These are phyloP conservation scores for Drosophila takahashii DNA, from an alignment of 1,140 invertebrate genomes.

Conservation along the genomic window DNA sequence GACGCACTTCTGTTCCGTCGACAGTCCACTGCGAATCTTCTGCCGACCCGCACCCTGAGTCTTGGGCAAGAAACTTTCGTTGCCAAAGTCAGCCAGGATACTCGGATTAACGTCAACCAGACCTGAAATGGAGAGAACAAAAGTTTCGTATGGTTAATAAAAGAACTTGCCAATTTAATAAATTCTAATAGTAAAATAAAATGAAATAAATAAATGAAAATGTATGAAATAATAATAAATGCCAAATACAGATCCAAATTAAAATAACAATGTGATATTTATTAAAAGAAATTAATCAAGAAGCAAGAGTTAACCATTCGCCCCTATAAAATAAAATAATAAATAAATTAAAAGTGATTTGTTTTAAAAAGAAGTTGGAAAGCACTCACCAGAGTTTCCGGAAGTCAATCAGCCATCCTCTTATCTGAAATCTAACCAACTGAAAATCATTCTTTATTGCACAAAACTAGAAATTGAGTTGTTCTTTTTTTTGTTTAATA, in stretches of 20 bases:
- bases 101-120: conserved; percentile 31
- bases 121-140: conserved; percentile 32
- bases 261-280: neutral
- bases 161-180: neutral
- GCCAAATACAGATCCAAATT: neutral
- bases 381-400: conserved; percentile 36
- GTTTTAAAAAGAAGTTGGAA: neutral
- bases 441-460: neutral
- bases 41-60: conserved; percentile 8
- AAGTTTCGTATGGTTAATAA: neutral
- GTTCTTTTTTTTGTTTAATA: conserved; percentile 4
- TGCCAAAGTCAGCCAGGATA: conserved; percentile 57
- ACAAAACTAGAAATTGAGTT: neutral
- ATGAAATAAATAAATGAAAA: neutral
- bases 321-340: neutral
- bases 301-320: neutral
- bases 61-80: conserved; percentile 65
- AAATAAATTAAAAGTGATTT: neutral
- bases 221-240: neutral
- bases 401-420: neutral
- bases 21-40: conserved; percentile 26
- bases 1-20: neutral
- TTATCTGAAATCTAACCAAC: neutral
- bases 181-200: neutral
- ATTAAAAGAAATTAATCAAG: conserved; percentile 1